Evolutionary conservation across 2,797 vertebrate genomes (phyloP).

Genomic region (Acipenser ruthenus): DNA sequence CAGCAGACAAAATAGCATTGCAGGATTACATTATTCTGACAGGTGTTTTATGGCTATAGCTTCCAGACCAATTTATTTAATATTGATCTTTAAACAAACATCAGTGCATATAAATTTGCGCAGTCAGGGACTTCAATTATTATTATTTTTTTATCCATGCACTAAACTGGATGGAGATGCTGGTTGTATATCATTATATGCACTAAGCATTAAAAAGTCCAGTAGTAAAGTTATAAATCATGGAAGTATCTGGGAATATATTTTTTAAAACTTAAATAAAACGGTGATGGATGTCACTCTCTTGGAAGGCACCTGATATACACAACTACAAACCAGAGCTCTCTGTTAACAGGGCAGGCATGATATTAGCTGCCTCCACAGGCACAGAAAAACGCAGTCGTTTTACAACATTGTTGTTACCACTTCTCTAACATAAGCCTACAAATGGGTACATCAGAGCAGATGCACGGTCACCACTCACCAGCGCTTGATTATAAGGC

Average conservation of each 20-base stretch:
- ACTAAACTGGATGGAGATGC: slow-evolving; percentile 39
- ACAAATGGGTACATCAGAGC: too few relatives aligned
- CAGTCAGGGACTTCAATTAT: slow-evolving; percentile 53
- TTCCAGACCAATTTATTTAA: slow-evolving; percentile 82
- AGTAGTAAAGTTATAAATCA: slow-evolving; percentile 5
- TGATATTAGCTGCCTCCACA: not conserved
- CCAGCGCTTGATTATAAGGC: not conserved
- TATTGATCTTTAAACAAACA: slow-evolving; percentile 84
- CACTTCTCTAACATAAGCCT: too few relatives aligned
- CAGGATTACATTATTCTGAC: slow-evolving; percentile 74
- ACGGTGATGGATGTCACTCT: not conserved
- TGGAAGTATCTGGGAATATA: not conserved
- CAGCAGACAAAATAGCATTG: slow-evolving; percentile 74
- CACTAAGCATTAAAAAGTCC: not conserved
- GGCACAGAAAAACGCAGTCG: too few relatives aligned
- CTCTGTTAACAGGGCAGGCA: not conserved
- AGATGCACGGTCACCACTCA: too few relatives aligned
- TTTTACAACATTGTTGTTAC: too few relatives aligned
- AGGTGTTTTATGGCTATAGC: slow-evolving; percentile 77
- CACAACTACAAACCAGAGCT: not conserved
- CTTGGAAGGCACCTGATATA: not conserved
- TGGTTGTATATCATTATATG: slow-evolving; percentile 46
- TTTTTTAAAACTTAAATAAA: slow-evolving; percentile 1
- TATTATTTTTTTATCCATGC: slow-evolving; percentile 5
- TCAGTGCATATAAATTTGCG: slow-evolving; percentile 78